Evolutionary conservation across 1,140 invertebrate genomes (phyloP).

Genomic region (Pristionchus pacificus): DNA sequence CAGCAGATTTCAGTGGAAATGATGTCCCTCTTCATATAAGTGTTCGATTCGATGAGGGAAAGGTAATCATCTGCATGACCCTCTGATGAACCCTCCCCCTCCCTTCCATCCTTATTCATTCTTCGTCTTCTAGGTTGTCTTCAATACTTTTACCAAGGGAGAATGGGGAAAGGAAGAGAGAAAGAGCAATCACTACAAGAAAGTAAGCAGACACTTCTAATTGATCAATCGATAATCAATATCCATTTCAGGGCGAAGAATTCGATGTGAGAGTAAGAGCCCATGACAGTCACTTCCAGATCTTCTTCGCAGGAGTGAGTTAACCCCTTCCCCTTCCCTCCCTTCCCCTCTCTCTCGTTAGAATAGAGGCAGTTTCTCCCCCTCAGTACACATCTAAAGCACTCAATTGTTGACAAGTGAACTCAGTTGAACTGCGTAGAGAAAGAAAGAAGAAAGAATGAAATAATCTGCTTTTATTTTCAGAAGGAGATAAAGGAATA

Average conservation of each 20-base stretch:
- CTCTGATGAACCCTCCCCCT: no score
- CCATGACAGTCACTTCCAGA: slow-evolving; percentile 51
- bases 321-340: no score
- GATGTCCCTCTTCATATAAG: slow-evolving; percentile 53
- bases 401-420: no score
- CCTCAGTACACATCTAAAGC: not conserved
- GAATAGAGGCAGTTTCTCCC: no score
- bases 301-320: slow-evolving; percentile 37
- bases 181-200: slow-evolving; percentile 55
- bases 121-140: slow-evolving; percentile 37
- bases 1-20: slow-evolving; percentile 54
- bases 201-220: no score
- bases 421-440: no score
- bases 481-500: slow-evolving; percentile 55
- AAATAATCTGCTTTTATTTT: slow-evolving; percentile 13
- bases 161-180: slow-evolving; percentile 57
- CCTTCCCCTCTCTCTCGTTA: no score
- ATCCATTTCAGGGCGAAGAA: slow-evolving; percentile 38
- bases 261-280: slow-evolving; percentile 51
- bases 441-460: no score
- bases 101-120: slow-evolving; percentile 8
- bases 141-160: slow-evolving; percentile 53
- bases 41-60: slow-evolving; percentile 55
- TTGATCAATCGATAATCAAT: not conserved
- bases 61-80: slow-evolving; percentile 25